phyloP scores from a whole-genome alignment of 2,113 vertebrate genomes.

The Semnornis frantzii region DNA sequence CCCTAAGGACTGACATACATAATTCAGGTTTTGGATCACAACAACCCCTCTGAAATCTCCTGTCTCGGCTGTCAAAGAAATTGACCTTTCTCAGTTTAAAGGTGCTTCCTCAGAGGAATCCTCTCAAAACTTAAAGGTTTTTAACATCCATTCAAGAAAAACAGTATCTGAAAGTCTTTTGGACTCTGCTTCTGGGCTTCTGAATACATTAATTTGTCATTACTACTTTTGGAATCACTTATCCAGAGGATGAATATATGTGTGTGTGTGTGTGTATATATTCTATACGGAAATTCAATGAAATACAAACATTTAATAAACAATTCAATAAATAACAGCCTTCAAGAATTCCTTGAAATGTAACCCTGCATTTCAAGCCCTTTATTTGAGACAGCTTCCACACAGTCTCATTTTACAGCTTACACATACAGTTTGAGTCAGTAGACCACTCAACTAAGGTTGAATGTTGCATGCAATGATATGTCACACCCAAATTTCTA shows the following conservation, averaged over 20 bases:
- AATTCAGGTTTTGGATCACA: slow-evolving; percentile 51
- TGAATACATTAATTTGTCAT: not conserved
- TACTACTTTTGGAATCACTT: not conserved
- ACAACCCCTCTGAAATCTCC: slow-evolving; percentile 34
- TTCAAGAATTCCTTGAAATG: not conserved
- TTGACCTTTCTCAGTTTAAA: slow-evolving; percentile 60
- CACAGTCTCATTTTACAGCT: not conserved
- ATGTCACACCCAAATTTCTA: not conserved
- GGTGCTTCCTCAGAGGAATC: slow-evolving; percentile 52
- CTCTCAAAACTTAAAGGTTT: slow-evolving; percentile 42
- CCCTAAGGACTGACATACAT: slow-evolving; percentile 41
- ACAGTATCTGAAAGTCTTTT: slow-evolving; percentile 24
- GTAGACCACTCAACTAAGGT: not conserved
- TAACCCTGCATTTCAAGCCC: not conserved
- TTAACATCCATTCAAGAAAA: slow-evolving; percentile 52
- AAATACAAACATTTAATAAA: not conserved
- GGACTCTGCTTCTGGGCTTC: not conserved
- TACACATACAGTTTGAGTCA: not conserved
- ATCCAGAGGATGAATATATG: not conserved
- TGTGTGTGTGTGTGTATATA: not conserved
- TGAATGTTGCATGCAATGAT: not conserved
- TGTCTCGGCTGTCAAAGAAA: slow-evolving; percentile 59
- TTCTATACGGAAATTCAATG: not conserved
- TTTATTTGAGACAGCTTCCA: not conserved
- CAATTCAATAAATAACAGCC: not conserved